phyloP scores from a whole-genome alignment of 2,113 vertebrate species.

The Cryptotis parvus region DNA sequence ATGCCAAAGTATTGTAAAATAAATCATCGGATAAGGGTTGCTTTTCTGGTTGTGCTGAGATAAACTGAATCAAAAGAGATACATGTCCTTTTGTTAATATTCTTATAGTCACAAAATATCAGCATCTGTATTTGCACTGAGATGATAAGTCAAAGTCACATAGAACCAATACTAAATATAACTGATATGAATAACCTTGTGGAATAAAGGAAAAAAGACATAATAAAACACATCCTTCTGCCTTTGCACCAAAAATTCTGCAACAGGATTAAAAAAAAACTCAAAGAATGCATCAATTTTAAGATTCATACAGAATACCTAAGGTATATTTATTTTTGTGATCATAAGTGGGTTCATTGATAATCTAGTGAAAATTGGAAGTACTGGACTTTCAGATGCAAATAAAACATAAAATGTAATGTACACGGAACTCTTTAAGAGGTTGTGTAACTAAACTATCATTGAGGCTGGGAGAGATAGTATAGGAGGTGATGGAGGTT shows the following conservation, averaged over 20 bases:
- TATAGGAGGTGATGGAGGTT: no score
- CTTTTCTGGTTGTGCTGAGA: conserved; percentile 16
- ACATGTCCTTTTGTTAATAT: neutral
- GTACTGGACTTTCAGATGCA: conserved; percentile 33
- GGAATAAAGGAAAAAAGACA: neutral
- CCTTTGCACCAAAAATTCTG: conserved; percentile 26
- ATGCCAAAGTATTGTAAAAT: conserved; percentile 13
- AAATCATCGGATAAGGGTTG: conserved; percentile 1
- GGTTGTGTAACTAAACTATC: neutral
- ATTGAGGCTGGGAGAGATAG: no score
- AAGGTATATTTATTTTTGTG: neutral
- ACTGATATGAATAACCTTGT: no score
- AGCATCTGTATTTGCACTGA: neutral
- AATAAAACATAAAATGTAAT: conserved; percentile 13
- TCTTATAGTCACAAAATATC: neutral
- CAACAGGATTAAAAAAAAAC: neutral
- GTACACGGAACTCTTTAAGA: neutral
- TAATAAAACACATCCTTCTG: neutral
- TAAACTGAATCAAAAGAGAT: conserved; percentile 40
- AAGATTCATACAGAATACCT: neutral
- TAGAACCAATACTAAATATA: conserved; percentile 24
- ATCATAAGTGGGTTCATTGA: neutral
- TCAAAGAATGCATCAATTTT: neutral
- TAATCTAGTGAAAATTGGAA: neutral
- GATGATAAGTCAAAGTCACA: neutral